These are phyloP conservation scores for Habropoda laboriosa DNA, from an alignment of 1,140 invertebrate genomes.

Conservation along the genomic window DNA sequence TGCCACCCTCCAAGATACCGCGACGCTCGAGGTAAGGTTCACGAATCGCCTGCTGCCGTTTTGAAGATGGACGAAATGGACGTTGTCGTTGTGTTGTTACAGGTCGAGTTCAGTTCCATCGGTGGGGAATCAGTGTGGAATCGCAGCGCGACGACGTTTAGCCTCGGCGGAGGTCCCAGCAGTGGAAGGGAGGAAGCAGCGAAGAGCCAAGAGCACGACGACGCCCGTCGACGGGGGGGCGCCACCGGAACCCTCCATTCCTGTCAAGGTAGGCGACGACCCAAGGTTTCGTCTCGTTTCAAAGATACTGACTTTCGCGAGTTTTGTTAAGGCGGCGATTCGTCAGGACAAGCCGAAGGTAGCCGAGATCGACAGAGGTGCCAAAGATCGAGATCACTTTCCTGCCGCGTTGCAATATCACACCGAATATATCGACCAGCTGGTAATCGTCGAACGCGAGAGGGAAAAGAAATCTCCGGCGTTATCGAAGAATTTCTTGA, in stretches of 20 bases:
- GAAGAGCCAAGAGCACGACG: not conserved
- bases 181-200: not conserved
- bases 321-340: not conserved
- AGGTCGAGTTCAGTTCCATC: not conserved
- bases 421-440: not conserved
- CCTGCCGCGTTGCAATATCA: not conserved
- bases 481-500: slow-evolving; percentile 46
- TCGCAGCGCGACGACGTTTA: too few species aligned
- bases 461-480: slow-evolving; percentile 19
- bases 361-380: rapidly evolving
- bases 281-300: too few species aligned
- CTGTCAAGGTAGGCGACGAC: too few species aligned
- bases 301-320: too few species aligned
- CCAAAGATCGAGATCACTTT: too few species aligned
- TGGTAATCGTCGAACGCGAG: slow-evolving; percentile 1
- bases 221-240: not conserved
- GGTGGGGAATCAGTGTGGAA: not conserved
- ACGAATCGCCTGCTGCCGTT: too few species aligned
- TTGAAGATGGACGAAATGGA: too few species aligned
- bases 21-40: not conserved
- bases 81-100: too few species aligned
- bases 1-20: not conserved
- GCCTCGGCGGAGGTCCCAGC: not conserved
- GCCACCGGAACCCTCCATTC: too few species aligned
- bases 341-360: not conserved